phyloP scores from a whole-genome alignment of 2,113 vertebrate genomes.

The Melanerpes aurifrons region DNA sequence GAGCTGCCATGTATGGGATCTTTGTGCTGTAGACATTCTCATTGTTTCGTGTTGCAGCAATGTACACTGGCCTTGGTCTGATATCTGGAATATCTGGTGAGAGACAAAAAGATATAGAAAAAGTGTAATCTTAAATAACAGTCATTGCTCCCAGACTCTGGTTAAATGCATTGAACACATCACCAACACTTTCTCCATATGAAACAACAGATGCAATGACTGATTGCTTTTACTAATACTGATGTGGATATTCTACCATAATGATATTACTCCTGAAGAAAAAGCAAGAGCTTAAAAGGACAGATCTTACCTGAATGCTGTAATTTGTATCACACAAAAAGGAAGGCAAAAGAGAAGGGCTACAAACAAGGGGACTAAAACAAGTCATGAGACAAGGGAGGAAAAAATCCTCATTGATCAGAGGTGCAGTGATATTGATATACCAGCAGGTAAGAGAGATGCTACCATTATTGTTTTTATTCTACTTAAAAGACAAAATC shows the following conservation, averaged over 20 bases:
- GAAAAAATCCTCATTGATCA: background rate
- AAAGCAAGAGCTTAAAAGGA: background rate
- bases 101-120: background rate
- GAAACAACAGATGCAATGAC: background rate
- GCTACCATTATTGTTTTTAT: background rate
- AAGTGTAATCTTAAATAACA: background rate
- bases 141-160: background rate
- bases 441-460: background rate
- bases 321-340: background rate
- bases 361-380: background rate
- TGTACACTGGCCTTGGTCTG: constrained; percentile 91
- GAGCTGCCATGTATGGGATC: constrained; percentile 94
- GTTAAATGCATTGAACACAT: background rate
- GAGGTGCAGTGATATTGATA: rapidly evolving
- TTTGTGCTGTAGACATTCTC: constrained; percentile 93
- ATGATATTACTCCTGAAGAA: background rate
- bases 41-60: constrained; percentile 87
- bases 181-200: background rate
- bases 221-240: background rate
- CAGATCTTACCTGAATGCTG: background rate
- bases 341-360: background rate
- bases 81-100: constrained; percentile 89
- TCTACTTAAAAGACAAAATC: background rate
- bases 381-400: background rate
- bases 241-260: background rate